Evolutionary conservation across 2,113 vertebrate genomes (phyloP), one percentile per base, ranked within the genome.

Genomic region (Puffinus mauretanicus): DNA sequence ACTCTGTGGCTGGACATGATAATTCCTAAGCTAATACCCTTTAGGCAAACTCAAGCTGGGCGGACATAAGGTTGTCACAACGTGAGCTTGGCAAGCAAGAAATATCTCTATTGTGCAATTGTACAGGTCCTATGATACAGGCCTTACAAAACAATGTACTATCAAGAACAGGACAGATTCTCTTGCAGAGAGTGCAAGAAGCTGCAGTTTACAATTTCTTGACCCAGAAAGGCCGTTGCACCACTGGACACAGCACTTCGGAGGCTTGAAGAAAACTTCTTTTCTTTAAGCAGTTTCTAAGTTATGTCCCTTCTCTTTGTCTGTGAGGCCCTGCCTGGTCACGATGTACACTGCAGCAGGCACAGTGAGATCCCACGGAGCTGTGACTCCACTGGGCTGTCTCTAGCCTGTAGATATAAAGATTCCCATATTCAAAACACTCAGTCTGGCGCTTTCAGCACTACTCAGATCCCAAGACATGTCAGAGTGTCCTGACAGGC

Each of bases 401-500:
- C 77, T 93, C 60, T 62, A 46, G 58, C 54, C 80, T 55, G 62
- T 34, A 89, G 73, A 82, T 61, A 77, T 9, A 85, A 91, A 80
- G 49, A 91, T 76, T 94, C 40, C 40, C 8, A 0, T 49, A 61
- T 72, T 85, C 62, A 62, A 92, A 95, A 62, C 83, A 42, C 49
- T 79, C 47, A 24, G 34, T 29, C 62, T 79, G 94, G 86, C 24
- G 16, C 78, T 82, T 93, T 46, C 75, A 88, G 89, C 70, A 54
- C 62, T 77, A 10, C 75, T 82, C 67, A 40, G 67, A 70, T 70
- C 78, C 81, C 2, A 5, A 82, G 71, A 90, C 51, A 36, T 90
- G 87, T 94, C 93, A 94, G 89, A 89, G 29, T 88, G 86, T 72
- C 86, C 86, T 93, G 86, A 92, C 89, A 90, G 4, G 78, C 81